Evolutionary conservation across 2,888 invertebrate species (phyloP).

Genomic region (Eurytoma adleriae): DNA sequence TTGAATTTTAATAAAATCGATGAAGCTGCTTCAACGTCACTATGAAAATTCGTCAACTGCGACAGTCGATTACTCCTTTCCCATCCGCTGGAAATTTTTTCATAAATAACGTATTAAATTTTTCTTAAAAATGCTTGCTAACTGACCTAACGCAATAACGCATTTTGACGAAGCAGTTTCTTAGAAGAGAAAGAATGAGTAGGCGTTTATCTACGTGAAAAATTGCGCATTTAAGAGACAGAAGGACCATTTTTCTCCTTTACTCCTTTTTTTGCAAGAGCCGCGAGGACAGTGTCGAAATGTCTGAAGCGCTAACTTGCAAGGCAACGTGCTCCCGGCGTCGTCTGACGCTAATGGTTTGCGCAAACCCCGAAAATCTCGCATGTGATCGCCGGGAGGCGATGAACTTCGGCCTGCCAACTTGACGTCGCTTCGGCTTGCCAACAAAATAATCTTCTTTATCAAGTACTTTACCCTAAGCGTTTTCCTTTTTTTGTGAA

Average conservation of each 20-base stretch:
- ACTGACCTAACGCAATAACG: too few relatives aligned
- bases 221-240: background rate
- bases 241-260: background rate
- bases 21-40: background rate
- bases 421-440: constrained; percentile 2
- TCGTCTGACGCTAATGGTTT: constrained; percentile 47
- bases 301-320: constrained; percentile 35
- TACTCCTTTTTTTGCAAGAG: constrained; percentile 35
- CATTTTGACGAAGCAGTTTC: too few relatives aligned
- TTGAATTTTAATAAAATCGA: background rate
- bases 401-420: constrained; percentile 43
- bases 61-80: too few relatives aligned
- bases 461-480: too few relatives aligned
- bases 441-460: background rate
- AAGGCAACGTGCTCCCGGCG: constrained; percentile 32
- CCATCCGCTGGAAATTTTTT: too few relatives aligned
- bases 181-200: too few relatives aligned
- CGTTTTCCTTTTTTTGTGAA: too few relatives aligned
- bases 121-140: too few relatives aligned
- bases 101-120: too few relatives aligned
- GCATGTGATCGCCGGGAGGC: constrained; percentile 23
- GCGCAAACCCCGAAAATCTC: constrained; percentile 45
- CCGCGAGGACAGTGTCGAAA: constrained; percentile 44
- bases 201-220: background rate
- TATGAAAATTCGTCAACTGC: too few relatives aligned